These are phyloP conservation scores for Xenops minutus DNA, from an alignment of 2,797 vertebrate species.

Conservation along the genomic window DNA sequence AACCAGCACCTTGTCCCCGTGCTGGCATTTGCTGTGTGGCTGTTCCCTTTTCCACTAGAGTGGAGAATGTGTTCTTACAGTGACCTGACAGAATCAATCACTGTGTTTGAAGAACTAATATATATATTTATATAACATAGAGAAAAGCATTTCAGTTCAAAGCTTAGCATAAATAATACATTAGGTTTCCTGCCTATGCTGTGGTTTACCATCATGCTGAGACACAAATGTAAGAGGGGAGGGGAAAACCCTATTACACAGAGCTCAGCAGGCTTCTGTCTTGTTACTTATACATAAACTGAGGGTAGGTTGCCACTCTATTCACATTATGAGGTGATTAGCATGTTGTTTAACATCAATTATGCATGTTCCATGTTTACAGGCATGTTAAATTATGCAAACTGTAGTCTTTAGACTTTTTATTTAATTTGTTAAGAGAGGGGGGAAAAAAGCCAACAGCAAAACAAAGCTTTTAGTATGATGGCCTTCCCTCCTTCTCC, in stretches of 20 bases:
- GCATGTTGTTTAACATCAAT: conserved; percentile 56
- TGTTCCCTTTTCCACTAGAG: not conserved
- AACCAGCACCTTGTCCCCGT: rapidly evolving
- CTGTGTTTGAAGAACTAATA: not conserved
- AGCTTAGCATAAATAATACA: conserved; percentile 53
- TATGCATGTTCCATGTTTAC: conserved; percentile 61
- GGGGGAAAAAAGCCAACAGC: not conserved
- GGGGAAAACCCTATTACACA: not conserved
- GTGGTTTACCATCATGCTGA: conserved; percentile 18
- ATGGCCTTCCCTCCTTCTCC: not conserved
- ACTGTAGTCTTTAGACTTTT: conserved; percentile 35
- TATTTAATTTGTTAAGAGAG: conserved; percentile 7
- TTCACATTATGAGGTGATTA: conserved; percentile 57
- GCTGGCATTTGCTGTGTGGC: rapidly evolving
- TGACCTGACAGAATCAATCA: not conserved
- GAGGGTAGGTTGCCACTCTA: not conserved
- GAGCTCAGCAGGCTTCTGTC: conserved; percentile 41
- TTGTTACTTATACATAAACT: conserved; percentile 51
- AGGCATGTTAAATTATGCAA: conserved; percentile 64
- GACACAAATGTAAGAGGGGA: not conserved
- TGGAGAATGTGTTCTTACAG: not conserved
- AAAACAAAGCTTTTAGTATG: not conserved
- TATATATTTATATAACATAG: conserved; percentile 23
- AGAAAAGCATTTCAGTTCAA: conserved; percentile 22
- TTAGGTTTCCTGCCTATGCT: conserved; percentile 26